Percentiles rank a stretch among this genome's conserved stretches.
phyloP scores from a whole-genome alignment of 2,888 invertebrate genomes.

The Meliscaeva auricollis region DNA sequence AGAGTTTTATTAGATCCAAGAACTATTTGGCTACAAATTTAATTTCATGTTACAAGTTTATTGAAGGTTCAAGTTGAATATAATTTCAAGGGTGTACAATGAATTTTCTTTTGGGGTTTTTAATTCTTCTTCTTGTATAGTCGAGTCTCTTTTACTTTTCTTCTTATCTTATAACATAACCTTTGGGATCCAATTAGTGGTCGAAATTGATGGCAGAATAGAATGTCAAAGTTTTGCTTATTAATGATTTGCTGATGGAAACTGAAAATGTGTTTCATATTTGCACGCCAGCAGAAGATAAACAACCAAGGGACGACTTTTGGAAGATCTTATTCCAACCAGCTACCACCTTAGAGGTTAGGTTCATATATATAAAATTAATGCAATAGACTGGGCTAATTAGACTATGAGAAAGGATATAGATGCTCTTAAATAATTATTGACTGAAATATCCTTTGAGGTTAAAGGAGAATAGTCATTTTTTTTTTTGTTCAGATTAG shows the following conservation, averaged over 20 bases:
- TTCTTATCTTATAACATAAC: background rate
- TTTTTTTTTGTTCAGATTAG: no score
- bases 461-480: background rate
- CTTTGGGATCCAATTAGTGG: conserved; percentile 55
- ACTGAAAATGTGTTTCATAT: background rate
- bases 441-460: conserved; percentile 6
- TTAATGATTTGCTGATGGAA: conserved; percentile 29
- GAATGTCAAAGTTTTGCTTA: conserved; percentile 31
- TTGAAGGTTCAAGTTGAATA: conserved; percentile 33
- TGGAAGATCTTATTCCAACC: background rate
- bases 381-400: conserved; percentile 7
- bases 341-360: no score
- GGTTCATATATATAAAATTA: no score
- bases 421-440: conserved; percentile 10
- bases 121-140: no score
- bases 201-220: conserved; percentile 36
- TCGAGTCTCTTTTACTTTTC: background rate
- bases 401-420: background rate
- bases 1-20: background rate
- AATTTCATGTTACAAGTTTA: conserved; percentile 35
- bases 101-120: conserved; percentile 12
- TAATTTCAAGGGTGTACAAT: conserved; percentile 20
- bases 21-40: conserved; percentile 55
- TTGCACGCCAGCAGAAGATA: background rate
- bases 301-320: conserved; percentile 11